Evolutionary conservation across 2,113 vertebrate genomes (phyloP).

Genomic region (Epinephelus moara): DNA sequence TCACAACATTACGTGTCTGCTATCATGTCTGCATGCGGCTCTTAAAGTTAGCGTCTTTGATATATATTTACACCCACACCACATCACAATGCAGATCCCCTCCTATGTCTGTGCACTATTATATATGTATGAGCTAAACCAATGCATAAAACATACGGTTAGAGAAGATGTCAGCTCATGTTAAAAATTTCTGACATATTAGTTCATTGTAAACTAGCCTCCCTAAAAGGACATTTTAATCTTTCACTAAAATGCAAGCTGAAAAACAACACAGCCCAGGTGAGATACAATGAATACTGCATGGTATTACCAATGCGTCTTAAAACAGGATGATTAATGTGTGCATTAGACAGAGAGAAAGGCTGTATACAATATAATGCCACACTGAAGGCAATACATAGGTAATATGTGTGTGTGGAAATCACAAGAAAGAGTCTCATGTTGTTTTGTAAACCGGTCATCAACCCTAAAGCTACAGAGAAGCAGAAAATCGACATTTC

Average conservation of each 20-base stretch:
- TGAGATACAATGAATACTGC: conserved; percentile 4
- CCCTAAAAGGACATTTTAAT: conserved; percentile 61
- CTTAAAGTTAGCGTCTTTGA: conserved; percentile 33
- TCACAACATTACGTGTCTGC: conserved; percentile 38
- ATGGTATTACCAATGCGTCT: not conserved
- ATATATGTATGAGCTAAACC: conserved; percentile 25
- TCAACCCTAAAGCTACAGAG: conserved; percentile 15
- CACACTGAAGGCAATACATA: conserved; percentile 14
- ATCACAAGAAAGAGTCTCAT: conserved; percentile 14
- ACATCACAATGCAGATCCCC: conserved; percentile 32
- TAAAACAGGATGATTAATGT: conserved; percentile 39
- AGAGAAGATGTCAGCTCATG: conserved; percentile 25
- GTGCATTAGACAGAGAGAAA: not conserved
- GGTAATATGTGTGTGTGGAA: conserved; percentile 6
- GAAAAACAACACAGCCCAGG: conserved; percentile 40
- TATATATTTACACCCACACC: conserved; percentile 56
- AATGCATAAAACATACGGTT: conserved; percentile 56
- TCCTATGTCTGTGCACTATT: not conserved
- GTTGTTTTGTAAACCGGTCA: conserved; percentile 36
- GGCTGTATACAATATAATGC: not conserved
- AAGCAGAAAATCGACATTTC: conserved; percentile 47
- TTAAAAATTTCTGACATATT: conserved; percentile 40
- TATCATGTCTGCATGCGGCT: conserved; percentile 14
- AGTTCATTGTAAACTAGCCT: conserved; percentile 20
- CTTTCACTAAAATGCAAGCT: conserved; percentile 49